Evolutionary conservation across 2,797 vertebrate genomes (phyloP).

Genomic region (Halcyon badia): DNA sequence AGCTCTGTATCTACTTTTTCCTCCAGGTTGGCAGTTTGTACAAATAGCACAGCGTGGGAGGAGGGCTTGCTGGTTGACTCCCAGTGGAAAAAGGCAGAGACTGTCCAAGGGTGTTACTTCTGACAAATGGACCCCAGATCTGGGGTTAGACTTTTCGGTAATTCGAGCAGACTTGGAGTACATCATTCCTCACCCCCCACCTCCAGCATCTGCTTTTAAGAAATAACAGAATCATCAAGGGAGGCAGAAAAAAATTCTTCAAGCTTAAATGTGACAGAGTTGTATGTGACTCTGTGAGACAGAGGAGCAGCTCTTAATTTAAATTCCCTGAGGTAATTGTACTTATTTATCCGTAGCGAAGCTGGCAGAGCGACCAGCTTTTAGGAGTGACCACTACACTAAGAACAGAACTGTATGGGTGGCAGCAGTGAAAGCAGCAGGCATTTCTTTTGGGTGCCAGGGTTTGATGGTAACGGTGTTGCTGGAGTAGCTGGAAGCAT

Average conservation of each 20-base stretch:
- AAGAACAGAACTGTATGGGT: neutral
- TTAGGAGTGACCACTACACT: neutral
- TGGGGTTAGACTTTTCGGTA: neutral
- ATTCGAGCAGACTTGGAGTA: neutral
- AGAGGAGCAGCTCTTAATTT: neutral
- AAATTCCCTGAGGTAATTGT: slow-evolving; percentile 45
- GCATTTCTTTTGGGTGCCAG: accelerated
- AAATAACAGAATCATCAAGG: neutral
- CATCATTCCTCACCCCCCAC: neutral
- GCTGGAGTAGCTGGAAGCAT: neutral
- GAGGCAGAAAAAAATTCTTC: neutral
- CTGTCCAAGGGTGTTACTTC: neutral
- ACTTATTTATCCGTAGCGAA: neutral
- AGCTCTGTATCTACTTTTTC: neutral
- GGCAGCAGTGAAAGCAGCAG: neutral
- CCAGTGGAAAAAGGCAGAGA: neutral
- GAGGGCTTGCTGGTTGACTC: neutral
- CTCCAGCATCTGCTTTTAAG: neutral
- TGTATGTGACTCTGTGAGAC: neutral
- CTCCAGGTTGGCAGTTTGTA: neutral
- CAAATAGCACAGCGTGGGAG: neutral
- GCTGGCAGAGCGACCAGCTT: neutral
- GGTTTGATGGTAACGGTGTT: neutral
- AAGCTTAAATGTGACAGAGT: neutral
- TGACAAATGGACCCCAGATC: neutral